phyloP scores from a whole-genome alignment of 2,797 vertebrate genomes.

The Aphelocoma californica region DNA sequence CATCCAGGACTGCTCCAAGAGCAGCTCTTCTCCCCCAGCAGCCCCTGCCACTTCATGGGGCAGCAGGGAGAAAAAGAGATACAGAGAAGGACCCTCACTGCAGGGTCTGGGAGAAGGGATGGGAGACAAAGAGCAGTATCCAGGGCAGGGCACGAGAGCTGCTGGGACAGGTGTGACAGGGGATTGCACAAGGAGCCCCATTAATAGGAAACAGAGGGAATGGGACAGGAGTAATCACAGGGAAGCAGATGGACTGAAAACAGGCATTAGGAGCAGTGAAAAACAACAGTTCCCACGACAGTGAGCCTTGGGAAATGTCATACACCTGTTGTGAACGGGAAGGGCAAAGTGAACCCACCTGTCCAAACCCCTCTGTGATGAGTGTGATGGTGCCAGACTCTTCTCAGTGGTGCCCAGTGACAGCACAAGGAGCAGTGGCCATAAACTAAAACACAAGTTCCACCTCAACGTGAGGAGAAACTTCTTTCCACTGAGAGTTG shows the following conservation, averaged over 20 bases:
- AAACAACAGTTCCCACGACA: background rate
- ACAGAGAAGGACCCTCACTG: background rate
- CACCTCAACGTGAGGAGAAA: background rate
- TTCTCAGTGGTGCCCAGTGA: background rate
- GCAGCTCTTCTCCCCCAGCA: background rate
- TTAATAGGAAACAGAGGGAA: background rate
- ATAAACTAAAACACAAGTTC: background rate
- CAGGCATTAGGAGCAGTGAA: background rate
- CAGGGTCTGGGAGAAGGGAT: background rate
- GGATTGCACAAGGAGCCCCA: conserved; percentile 11
- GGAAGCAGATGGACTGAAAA: background rate
- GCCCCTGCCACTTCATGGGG: background rate
- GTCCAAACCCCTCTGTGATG: background rate
- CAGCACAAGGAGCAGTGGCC: background rate
- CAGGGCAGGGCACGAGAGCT: background rate
- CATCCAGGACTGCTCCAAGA: background rate
- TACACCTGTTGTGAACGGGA: background rate
- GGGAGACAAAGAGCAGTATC: background rate
- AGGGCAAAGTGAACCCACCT: background rate
- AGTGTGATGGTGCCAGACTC: background rate
- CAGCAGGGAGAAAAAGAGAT: background rate
- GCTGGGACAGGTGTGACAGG: background rate
- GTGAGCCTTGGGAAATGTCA: background rate
- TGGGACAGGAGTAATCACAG: background rate
- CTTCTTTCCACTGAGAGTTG: background rate